Evolutionary conservation across 2,113 vertebrate genomes (phyloP).

Genomic region (Stegastes partitus): DNA sequence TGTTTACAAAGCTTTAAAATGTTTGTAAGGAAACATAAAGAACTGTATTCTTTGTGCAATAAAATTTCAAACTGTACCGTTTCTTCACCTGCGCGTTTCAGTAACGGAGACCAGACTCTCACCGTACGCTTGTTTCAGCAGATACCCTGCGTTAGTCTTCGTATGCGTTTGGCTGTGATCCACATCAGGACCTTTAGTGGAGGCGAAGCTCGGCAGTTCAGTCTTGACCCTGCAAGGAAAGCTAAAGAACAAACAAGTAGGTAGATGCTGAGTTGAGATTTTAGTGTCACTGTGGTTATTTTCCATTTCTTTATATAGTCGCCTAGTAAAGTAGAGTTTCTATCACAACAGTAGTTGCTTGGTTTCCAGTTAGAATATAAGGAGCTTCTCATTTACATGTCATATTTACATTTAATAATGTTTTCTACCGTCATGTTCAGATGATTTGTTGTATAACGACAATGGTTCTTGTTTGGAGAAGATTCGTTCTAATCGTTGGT

Average conservation of each 20-base stretch:
- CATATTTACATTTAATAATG: no score
- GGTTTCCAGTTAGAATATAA: no score
- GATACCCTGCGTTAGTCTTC: not conserved
- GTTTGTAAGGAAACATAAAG: constrained; percentile 74
- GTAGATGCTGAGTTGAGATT: not conserved
- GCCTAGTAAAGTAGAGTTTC: not conserved
- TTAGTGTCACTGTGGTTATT: not conserved
- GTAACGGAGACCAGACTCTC: not conserved
- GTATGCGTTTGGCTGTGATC: not conserved
- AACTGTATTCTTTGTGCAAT: constrained; percentile 81
- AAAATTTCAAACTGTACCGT: constrained; percentile 67
- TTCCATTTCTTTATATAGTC: no score
- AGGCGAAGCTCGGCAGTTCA: not conserved
- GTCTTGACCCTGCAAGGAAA: not conserved
- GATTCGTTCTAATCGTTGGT: no score
- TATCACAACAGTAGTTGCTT: not conserved
- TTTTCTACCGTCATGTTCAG: no score
- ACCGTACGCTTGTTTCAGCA: no score
- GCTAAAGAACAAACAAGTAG: not conserved
- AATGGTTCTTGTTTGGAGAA: no score
- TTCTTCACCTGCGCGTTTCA: not conserved
- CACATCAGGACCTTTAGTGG: not conserved
- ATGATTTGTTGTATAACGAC: no score
- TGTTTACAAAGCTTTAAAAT: constrained; percentile 84
- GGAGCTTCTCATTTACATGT: no score